Base-by-base conservation (phyloP, 2,888 invertebrate genomes). In the Agrilus mali region DNA sequence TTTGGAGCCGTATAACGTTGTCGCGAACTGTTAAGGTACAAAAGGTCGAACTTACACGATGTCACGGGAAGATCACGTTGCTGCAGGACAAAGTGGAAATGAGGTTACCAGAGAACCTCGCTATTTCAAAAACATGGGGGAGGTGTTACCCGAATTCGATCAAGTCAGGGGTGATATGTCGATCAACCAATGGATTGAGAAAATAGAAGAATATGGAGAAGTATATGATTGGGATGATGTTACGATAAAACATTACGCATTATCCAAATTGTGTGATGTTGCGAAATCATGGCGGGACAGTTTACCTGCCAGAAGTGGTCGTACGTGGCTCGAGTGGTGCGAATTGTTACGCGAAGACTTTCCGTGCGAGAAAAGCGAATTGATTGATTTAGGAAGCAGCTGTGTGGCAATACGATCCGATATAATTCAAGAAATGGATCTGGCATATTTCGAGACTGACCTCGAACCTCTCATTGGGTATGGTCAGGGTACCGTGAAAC, bases 231-330 rank as follows among this genome's bases (percentile, higher is more conserved):
- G 45, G 41, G 50, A 53, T 32, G 50, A 53, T n/a, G 47, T 44
- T 2, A 6, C 20, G 4, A 20, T 20, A 3, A 40, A 36, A 12
- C 50, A 53, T 47, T 53, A 50, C 38, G 51, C 44, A 4, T 35
- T 51, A 6, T 42, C 42, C 3, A 51, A 51, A 41, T 39, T 54
- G 20, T 36, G 34, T 6, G 51, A 51, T n/a, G 53, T 53, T 12
- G 50, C 52, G 2, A 47, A 33, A 43, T 44, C 33, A 36, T 53
- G 53, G 52, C 37, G 48, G 15, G 52, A 54, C 33, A 51, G 51
- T 13, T 36, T 53, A 16, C 32, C 10, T 33, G 20, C 39, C 2
- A 14, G 12, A 16, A 5, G 15, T 31, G 33, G n/a, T n/a, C 36
- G 44, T 33, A 40, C 13, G 7, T 48, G 47, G 47, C 22, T 36